Conservation (phyloP, 2,888 invertebrate species). For the Agrilus cyanescens region DNA sequence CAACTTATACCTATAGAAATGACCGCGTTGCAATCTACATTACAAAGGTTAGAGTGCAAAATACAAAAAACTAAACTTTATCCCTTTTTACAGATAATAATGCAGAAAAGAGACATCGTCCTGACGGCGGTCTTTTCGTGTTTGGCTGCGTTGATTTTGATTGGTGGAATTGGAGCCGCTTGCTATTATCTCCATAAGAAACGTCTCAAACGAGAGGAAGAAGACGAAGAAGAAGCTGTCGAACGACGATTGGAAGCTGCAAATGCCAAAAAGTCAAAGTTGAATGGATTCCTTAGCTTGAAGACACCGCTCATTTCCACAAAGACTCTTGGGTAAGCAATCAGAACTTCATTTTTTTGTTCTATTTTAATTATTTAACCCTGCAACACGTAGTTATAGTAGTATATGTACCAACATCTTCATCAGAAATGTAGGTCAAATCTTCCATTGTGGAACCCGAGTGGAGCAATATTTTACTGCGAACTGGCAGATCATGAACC, state of each 20-base stretch:
- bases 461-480: too few species aligned
- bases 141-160: conserved; percentile 44
- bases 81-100: conserved; percentile 42
- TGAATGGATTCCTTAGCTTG: conserved; percentile 57
- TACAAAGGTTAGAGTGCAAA: background rate
- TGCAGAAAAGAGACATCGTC: conserved; percentile 58
- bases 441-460: too few species aligned
- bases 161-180: conserved; percentile 46
- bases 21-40: too few species aligned
- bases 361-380: background rate
- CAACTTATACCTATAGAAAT: too few species aligned
- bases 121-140: conserved; percentile 52
- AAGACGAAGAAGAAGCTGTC: conserved; percentile 41
- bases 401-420: too few species aligned
- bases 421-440: too few species aligned
- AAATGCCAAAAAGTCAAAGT: conserved; percentile 42
- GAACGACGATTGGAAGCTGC: conserved; percentile 19
- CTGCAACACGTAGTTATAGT: background rate
- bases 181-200: conserved; percentile 43
- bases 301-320: conserved; percentile 65
- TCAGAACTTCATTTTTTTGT: conserved; percentile 2
- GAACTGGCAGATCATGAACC: too few species aligned
- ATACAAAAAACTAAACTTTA: background rate
- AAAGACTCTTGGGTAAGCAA: conserved; percentile 61
- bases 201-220: conserved; percentile 44